phyloP scores from a whole-genome alignment of 2,797 vertebrate species.

The Pygocentrus nattereri region DNA sequence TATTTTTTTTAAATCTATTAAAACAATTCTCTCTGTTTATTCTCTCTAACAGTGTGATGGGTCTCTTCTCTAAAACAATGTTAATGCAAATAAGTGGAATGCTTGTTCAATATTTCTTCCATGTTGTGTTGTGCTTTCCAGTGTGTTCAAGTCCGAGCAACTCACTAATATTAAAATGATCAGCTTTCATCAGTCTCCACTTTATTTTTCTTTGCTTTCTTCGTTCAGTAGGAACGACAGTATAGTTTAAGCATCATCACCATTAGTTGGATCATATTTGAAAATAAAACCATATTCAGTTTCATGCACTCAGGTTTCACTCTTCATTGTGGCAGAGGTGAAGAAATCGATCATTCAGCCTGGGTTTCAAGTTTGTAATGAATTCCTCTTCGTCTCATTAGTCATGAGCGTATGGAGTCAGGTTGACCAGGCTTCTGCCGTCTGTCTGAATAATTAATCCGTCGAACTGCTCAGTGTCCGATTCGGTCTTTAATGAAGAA shows the following conservation, averaged over 20 bases:
- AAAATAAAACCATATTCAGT: not conserved
- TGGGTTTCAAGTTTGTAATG: conserved; percentile 22
- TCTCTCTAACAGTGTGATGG: not conserved
- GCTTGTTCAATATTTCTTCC: conserved; percentile 1
- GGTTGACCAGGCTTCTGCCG: conserved; percentile 31
- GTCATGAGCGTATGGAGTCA: conserved; percentile 4
- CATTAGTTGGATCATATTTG: not conserved
- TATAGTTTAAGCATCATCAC: not conserved
- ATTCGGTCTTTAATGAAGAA: conserved; percentile 47
- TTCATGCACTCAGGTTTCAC: conserved; percentile 17
- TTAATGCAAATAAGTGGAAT: not conserved
- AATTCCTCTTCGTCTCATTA: conserved; percentile 35
- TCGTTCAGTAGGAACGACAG: not conserved
- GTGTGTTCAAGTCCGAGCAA: not conserved
- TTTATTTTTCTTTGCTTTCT: not conserved
- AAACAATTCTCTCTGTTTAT: conserved; percentile 25
- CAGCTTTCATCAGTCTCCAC: not conserved
- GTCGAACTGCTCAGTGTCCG: conserved; percentile 30
- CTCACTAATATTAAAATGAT: conserved; percentile 20
- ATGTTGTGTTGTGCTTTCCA: too few relatives aligned
- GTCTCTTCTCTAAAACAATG: not conserved
- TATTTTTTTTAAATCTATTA: conserved; percentile 52
- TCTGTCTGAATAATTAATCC: conserved; percentile 53
- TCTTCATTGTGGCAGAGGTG: not conserved
- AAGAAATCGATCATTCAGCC: conserved; percentile 1